Evolutionary conservation across 2,888 invertebrate genomes (phyloP), one percentile per base, ranked within the genome.

Genomic region (Brassicogethes aeneus): DNA sequence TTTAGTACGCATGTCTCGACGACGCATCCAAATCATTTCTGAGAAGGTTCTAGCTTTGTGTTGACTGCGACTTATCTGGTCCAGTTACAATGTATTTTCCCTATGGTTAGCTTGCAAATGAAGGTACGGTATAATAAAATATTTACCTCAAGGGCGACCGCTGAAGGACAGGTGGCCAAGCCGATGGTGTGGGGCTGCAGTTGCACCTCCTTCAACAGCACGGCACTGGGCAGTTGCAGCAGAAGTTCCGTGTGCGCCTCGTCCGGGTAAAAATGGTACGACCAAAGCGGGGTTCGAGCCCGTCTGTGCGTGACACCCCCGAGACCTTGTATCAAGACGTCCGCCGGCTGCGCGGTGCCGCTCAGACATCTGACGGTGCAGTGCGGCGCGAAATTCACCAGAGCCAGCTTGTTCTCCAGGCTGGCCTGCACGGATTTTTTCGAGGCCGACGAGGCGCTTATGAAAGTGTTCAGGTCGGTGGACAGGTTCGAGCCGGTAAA

Each of bases 251-350:
- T 84, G 70, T 87, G 89, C 30, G 85, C 84, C 69, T 93, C 91
- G 53, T 82, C 80, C 17, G 89, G 88, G 70, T 90, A 92, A 71
- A 92, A 95, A 71, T 94, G 90, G 70, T 94, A 93, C 17, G 88
- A 86, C 94, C 94, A 95, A n/a, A 92, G 85, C 2, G 94, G 87
- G 1, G 89, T 86, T 43, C 93, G 77, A 15, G 91, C 87, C 31
- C 94, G 73, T 32, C 91, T 75, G 59, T 88, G 86, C 2, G 90
- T 84, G 0, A 88, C 83, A 49, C 78, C 77, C 2, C 61, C 40
- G 15, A 50, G 29, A 13, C 53, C 50, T 3, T 88, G 84, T 50
- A 95, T 85, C 29, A 95, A 73, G 44, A 90, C 85, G 65, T 92
- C 91, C 1, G 93, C 87, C 1, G 91, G 83, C 61, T 91, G 90